A percentile compares a stretch with the other conserved stretches of the same genome.
Conservation (phyloP, 2,113 vertebrate genomes). For the Catharus minimus region DNA sequence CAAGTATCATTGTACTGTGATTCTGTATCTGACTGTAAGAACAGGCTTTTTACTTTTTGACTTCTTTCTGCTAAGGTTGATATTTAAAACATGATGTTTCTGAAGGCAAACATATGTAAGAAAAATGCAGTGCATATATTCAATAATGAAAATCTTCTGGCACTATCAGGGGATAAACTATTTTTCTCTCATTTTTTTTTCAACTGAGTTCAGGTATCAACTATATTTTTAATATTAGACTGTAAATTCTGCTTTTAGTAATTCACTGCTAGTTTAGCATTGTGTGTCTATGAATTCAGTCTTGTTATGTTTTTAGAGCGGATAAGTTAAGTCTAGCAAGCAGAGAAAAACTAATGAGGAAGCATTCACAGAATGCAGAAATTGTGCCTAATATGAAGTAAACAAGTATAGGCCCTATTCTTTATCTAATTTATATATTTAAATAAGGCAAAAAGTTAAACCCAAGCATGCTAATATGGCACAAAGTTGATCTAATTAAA, state of each 20-base stretch:
- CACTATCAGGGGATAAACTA: neutral
- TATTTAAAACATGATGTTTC: neutral
- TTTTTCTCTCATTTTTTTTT: neutral
- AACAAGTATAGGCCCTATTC: neutral
- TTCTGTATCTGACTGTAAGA: neutral
- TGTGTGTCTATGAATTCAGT: neutral
- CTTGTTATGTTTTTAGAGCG: neutral
- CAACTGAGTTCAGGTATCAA: neutral
- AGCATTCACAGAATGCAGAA: neutral
- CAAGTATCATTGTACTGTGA: neutral
- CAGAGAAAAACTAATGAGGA: neutral
- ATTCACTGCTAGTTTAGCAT: neutral
- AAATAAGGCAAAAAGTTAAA: neutral
- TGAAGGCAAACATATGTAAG: neutral
- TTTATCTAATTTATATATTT: neutral
- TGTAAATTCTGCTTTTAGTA: neutral
- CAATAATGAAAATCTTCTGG: neutral
- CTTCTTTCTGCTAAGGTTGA: neutral
- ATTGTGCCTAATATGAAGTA: neutral
- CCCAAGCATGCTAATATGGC: neutral
- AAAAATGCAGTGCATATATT: neutral
- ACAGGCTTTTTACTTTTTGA: neutral
- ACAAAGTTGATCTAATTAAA: neutral
- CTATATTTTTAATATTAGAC: neutral
- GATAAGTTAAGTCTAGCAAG: slow-evolving; percentile 14